A percentile compares a stretch with the other conserved stretches of the same genome.
These are phyloP conservation scores for Chorisops tibialis DNA, from an alignment of 2,888 invertebrate species.

Conservation along the genomic window DNA sequence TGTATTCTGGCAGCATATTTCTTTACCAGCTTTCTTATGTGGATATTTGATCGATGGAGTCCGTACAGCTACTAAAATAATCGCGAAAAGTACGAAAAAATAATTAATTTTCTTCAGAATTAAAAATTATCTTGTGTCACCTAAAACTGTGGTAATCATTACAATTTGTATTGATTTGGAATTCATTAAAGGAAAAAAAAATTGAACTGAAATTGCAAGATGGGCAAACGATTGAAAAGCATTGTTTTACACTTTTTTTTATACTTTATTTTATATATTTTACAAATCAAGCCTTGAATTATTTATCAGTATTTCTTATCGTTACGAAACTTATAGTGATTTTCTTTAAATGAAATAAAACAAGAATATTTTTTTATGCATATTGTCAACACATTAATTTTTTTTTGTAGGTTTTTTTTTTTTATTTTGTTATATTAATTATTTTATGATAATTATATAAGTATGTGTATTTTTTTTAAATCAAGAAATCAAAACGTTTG, in stretches of 20 bases:
- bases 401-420: neutral
- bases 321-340: neutral
- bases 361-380: slow-evolving; percentile 2
- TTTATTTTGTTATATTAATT: neutral
- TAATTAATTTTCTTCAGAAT: too few species aligned
- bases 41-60: slow-evolving; percentile 95
- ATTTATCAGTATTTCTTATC: slow-evolving; percentile 17
- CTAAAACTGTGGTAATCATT: too few species aligned
- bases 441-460: slow-evolving; percentile 3
- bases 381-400: slow-evolving; percentile 23
- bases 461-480: neutral
- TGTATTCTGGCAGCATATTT: slow-evolving; percentile 94
- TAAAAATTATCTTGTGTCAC: too few species aligned
- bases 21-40: slow-evolving; percentile 91
- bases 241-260: too few species aligned
- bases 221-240: neutral
- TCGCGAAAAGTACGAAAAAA: slow-evolving; percentile 84
- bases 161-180: too few species aligned
- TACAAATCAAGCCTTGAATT: slow-evolving; percentile 22
- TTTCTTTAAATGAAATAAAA: neutral
- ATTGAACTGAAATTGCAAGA: neutral
- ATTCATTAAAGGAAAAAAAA: neutral
- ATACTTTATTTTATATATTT: slow-evolving; percentile 12
- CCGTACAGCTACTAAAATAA: slow-evolving; percentile 97
- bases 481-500: neutral